Base-by-base conservation (phyloP, 2,113 vertebrate genomes). In the Chascanopsetta lugubris region DNA sequence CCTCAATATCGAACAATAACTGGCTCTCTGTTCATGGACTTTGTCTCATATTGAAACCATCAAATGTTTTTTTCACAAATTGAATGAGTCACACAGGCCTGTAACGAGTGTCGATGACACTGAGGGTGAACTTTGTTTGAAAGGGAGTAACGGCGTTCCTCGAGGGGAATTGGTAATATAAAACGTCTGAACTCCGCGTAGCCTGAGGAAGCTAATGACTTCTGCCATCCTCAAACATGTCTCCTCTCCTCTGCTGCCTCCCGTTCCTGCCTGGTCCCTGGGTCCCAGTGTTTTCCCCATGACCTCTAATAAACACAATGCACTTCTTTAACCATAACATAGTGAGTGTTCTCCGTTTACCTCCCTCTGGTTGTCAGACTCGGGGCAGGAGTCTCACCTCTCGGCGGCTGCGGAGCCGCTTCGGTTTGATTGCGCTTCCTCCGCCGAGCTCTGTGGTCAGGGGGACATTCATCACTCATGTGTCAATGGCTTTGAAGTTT, bases 381-480 rank as follows among this genome's bases (percentile, higher is more conserved):
- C 12, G 70, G 62, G 75, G 67, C 78, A 50, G 67, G 32, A 13
- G 64, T 72, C 71, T 79, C 80, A 76, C 76, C 80, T 75, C 72
- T 61, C 53, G 1, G 45, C 42, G 77, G 60, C 73, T 68, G 72
- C 25, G 38, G 40, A 72, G 56, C 59, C 6, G 21, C 38, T 51
- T 68, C 2, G 54, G 47, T 78, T 75, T 84, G 79, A 87, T 84
- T 87, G 79, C 48, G 60, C 70, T 85, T 82, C 56, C 70, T 83
- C 62, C 64, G 69, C 51, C 30, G 36, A 24, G 75, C 69, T 73
- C 72, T 58, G 77, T 1, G 56, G 79, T 84, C 75, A 65, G 42
- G 64, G 72, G 60, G 69, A 80, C 64, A 82, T 78, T 82, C 79
- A 80, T 85, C 81, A 82, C 75, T 75, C 43, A 60, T 18, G 22